Conservation (phyloP, 92 coral and sea anemone genomes). For the Parazoanthus atlanticus region DNA sequence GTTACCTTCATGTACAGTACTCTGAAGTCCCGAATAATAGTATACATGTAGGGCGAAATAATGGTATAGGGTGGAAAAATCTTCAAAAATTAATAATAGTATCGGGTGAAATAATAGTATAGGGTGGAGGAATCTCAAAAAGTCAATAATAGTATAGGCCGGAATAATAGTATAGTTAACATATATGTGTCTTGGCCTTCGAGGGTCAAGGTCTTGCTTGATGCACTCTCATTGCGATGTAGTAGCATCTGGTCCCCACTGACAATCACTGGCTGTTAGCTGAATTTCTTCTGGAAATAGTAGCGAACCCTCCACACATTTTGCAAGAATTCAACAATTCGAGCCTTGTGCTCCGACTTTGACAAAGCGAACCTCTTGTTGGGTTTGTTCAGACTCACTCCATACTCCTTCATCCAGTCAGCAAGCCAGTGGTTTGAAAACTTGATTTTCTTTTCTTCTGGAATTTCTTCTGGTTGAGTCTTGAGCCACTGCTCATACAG, state of each 20-base stretch:
- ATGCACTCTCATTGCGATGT: constrained; percentile 38
- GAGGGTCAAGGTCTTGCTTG: constrained; percentile 40
- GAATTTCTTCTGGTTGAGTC: constrained; percentile 45
- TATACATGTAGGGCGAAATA: too few species aligned
- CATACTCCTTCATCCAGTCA: constrained; percentile 50
- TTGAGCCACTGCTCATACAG: constrained; percentile 49
- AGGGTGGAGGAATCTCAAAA: too few species aligned
- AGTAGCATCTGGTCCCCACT: constrained; percentile 45
- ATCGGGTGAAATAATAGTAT: too few species aligned
- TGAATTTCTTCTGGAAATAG: constrained; percentile 44
- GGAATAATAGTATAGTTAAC: too few species aligned
- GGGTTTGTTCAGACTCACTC: constrained; percentile 36
- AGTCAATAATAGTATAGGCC: too few species aligned
- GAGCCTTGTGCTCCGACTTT: constrained; percentile 36
- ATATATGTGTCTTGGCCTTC: constrained; percentile 24
- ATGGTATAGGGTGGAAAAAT: too few species aligned
- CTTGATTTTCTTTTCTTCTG: constrained; percentile 46
- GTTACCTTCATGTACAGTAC: too few species aligned
- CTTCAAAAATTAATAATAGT: too few species aligned
- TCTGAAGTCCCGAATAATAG: too few species aligned
- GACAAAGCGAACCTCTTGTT: constrained; percentile 42
- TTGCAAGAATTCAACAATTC: constrained; percentile 40
- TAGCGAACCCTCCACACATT: constrained; percentile 42
- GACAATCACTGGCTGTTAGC: constrained; percentile 41
- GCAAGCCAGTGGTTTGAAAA: constrained; percentile 46